Evolutionary conservation across 2,113 vertebrate species (phyloP).

Genomic region (Merops nubicus): DNA sequence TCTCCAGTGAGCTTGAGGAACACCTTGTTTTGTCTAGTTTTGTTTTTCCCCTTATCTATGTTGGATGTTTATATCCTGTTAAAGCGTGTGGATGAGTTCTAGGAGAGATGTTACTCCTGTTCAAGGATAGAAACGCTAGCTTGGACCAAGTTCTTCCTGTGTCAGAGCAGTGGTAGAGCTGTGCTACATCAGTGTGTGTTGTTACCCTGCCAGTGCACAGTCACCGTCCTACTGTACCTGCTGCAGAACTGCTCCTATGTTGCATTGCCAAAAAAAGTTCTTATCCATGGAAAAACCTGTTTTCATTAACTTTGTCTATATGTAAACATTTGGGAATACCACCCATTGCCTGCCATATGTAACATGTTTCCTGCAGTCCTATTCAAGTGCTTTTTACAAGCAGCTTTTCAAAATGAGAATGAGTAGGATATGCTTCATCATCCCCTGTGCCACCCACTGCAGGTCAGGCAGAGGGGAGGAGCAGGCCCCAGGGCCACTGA

Average conservation of each 20-base stretch:
- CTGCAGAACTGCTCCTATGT: not conserved
- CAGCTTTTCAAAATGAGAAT: not conserved
- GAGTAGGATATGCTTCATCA: not conserved
- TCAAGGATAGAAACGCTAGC: not conserved
- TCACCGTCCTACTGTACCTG: not conserved
- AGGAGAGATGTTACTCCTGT: not conserved
- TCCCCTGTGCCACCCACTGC: not conserved
- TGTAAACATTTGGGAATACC: not conserved
- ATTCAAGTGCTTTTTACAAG: not conserved
- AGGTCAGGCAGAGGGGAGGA: not conserved
- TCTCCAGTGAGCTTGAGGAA: not conserved
- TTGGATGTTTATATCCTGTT: not conserved
- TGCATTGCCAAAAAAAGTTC: not conserved
- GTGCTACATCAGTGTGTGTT: not conserved
- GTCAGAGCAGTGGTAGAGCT: not conserved
- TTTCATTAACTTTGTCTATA: not conserved
- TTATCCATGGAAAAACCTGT: not conserved
- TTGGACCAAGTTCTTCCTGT: not conserved
- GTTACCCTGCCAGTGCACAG: not conserved
- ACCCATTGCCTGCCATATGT: not conserved
- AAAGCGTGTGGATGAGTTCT: not conserved
- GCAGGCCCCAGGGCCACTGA: not conserved
- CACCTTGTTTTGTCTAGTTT: not conserved
- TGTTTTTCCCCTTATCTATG: fast-evolving
- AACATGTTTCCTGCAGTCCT: not conserved